A percentile compares a stretch with the other conserved stretches of the same genome.
Evolutionary conservation across 2,888 invertebrate species (phyloP).

Genomic region (Scaptomyza parva): DNA sequence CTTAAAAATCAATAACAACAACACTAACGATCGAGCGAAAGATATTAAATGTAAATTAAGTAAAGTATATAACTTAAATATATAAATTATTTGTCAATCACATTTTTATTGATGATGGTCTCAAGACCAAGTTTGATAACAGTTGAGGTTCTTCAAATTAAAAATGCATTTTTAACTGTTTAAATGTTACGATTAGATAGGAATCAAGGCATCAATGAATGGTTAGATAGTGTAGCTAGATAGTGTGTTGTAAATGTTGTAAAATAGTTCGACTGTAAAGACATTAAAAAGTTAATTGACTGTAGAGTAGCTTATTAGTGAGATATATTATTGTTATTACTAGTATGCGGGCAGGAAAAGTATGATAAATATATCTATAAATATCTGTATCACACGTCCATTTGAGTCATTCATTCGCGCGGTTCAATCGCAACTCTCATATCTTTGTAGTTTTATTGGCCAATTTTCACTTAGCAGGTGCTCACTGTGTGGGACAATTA

Average conservation of each 20-base stretch:
- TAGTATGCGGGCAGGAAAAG: too few relatives aligned
- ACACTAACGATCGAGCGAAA: too few relatives aligned
- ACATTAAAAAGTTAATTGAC: not conserved
- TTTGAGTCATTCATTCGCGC: conserved; percentile 54
- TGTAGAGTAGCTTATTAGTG: conserved; percentile 1
- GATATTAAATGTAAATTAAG: not conserved
- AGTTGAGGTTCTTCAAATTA: too few relatives aligned
- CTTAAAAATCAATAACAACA: too few relatives aligned
- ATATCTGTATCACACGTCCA: conserved; percentile 7
- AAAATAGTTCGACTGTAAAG: not conserved
- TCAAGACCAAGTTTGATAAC: not conserved
- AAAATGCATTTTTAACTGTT: conserved; percentile 2
- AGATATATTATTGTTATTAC: not conserved
- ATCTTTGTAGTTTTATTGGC: conserved; percentile 15
- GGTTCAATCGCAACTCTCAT: conserved; percentile 1
- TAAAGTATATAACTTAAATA: not conserved
- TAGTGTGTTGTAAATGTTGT: conserved; percentile 4
- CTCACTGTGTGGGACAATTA: not conserved
- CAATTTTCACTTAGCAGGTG: conserved; percentile 1
- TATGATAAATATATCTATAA: conserved; percentile 20
- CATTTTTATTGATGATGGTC: not conserved
- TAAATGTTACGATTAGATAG: not conserved
- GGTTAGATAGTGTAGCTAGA: not conserved
- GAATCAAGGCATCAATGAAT: not conserved
- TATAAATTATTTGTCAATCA: not conserved